These are phyloP conservation scores for Morphnarchus princeps DNA, from an alignment of 2,113 vertebrate genomes.

Conservation along the genomic window DNA sequence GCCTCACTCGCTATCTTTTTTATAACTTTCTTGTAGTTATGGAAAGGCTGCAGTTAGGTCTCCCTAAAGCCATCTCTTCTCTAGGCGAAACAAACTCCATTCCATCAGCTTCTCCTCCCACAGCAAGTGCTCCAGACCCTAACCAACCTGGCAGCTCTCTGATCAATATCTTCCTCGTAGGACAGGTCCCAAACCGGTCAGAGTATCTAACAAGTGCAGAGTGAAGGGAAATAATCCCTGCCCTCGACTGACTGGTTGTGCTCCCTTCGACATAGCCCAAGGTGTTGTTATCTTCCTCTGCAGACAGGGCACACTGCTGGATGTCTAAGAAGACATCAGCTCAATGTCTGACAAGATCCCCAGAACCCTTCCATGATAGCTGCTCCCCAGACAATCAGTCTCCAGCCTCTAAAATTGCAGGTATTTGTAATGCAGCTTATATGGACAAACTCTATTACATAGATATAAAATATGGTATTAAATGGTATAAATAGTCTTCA, in stretches of 20 bases:
- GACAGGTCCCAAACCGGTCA: neutral
- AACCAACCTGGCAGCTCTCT: neutral
- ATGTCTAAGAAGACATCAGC: too few relatives aligned
- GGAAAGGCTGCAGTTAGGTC: accelerated
- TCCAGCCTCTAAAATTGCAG: neutral
- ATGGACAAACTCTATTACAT: neutral
- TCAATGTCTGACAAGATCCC: neutral
- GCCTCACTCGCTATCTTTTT: accelerated
- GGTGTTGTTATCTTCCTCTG: neutral
- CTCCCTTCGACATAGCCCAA: accelerated
- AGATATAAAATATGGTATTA: neutral
- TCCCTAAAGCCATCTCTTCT: neutral
- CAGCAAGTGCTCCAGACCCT: neutral
- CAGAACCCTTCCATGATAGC: neutral
- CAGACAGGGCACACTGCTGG: accelerated
- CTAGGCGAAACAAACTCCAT: neutral
- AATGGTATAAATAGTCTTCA: neutral
- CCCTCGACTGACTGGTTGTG: accelerated
- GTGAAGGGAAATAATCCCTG: neutral
- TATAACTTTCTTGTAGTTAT: neutral
- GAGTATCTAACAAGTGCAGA: neutral
- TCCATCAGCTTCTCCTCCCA: neutral
- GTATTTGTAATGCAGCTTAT: neutral
- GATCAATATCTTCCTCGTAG: neutral
- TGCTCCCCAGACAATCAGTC: neutral